phyloP scores from a whole-genome alignment of 2,113 vertebrate genomes.

The Heterotilapia buettikoferi region DNA sequence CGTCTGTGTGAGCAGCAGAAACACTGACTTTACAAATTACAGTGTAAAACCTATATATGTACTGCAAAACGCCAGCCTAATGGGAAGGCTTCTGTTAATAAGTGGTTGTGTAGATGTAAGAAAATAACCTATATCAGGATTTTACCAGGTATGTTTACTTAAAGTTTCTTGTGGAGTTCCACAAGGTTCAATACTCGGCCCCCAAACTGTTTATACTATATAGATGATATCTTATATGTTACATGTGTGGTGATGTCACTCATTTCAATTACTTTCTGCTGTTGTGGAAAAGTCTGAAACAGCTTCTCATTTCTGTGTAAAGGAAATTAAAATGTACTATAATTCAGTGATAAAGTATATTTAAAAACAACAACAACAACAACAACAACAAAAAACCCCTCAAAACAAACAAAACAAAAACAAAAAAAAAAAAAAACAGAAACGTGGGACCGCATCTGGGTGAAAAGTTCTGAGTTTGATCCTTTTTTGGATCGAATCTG shows the following conservation, averaged over 20 bases:
- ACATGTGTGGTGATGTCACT: background rate
- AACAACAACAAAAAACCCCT: background rate
- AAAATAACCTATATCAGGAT: no score
- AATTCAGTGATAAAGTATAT: background rate
- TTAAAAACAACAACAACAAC: background rate
- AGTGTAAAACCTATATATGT: background rate
- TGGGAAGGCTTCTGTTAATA: background rate
- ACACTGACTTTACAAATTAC: constrained; percentile 68
- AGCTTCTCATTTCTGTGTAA: background rate
- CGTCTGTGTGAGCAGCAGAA: constrained; percentile 87
- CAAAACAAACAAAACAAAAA: background rate
- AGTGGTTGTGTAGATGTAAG: background rate
- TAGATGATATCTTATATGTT: background rate
- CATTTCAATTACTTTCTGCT: background rate
- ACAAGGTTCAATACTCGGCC: background rate
- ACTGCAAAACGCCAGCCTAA: background rate
- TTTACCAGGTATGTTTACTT: no score
- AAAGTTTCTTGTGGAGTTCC: background rate
- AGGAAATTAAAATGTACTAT: background rate
- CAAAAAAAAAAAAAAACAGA: background rate
- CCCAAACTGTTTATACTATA: background rate
- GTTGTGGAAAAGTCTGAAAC: background rate
- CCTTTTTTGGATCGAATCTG: background rate
- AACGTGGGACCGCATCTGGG: background rate
- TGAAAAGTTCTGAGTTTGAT: background rate